Evolutionary conservation across 2,888 invertebrate species (phyloP), one percentile per base, ranked within the genome.

Genomic region (Patella depressa): DNA sequence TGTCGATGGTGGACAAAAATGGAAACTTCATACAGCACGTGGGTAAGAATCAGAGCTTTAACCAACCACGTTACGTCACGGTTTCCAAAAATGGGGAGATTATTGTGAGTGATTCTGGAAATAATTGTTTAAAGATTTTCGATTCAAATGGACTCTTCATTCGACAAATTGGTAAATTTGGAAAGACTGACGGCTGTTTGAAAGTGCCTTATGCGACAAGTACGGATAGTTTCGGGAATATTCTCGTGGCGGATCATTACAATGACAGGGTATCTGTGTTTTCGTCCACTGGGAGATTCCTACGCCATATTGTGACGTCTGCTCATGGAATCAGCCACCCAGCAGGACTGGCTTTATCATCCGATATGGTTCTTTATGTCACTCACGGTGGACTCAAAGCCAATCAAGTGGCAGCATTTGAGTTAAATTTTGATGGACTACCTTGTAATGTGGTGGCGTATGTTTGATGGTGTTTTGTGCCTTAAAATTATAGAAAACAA

Each of bases 161-260:
- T 74, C 90, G 90, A 78, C 89, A 90, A 76, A 92, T 93, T 80
- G 93, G 93, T 1, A 88, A 90, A 17, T 91, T 91, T 78, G 93
- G 93, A 11, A 90, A 90, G 77, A 90, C 89, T 0, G 90, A 91
- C 74, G 93, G 93, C 9, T 91, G 92, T 78, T 90, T 93, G 76
- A 92, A 92, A 82, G 92, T 91, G 53, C 93, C 93, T 0, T 92
- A 93, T 55, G 93, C 93, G 7, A 87, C 93, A 12, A 92, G 92
- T 53, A 90, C 92, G 4, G 93, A 93, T 82, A 85, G 85, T 12
- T 88, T 90, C 69, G 92, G 92, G 76, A 92, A 92, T 79, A 91
- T 93, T 78, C 83, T 93, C 12, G 92, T 93, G 4, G 92, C 92
- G 4, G 93, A 93, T 79, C 93, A 93, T 91, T 93, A 93, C 80